phyloP scores from a whole-genome alignment of 2,797 vertebrate species.

The Cyprinella venusta region DNA sequence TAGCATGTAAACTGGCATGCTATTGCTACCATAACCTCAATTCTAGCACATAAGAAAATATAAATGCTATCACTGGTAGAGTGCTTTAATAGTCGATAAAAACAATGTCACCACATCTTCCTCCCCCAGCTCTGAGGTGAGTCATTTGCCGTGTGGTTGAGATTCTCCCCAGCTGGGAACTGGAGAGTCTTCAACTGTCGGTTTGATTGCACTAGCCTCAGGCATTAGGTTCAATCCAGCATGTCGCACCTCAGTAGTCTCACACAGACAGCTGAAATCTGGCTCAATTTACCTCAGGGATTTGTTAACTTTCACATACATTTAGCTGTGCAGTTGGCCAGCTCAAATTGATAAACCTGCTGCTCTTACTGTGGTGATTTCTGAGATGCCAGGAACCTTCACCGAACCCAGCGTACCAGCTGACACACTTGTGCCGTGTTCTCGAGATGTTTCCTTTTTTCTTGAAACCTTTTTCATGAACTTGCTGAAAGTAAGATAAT shows the following conservation, averaged over 20 bases:
- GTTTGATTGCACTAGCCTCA: conserved; percentile 86
- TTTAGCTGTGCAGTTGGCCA: conserved; percentile 86
- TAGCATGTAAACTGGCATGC: conserved; percentile 21
- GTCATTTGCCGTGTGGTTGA: conserved; percentile 77
- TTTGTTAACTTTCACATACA: conserved; percentile 91
- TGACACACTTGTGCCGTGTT: conserved; percentile 23
- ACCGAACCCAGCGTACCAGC: neutral
- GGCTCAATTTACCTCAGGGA: conserved; percentile 83
- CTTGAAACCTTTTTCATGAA: conserved; percentile 58
- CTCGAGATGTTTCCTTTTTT: conserved; percentile 49
- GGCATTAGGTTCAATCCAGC: conserved; percentile 86
- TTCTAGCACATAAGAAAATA: conserved; percentile 26
- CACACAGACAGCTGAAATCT: conserved; percentile 83
- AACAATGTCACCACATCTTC: conserved; percentile 51
- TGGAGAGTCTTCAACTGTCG: conserved; percentile 82
- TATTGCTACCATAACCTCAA: conserved; percentile 25
- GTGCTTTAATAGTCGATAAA: conserved; percentile 56
- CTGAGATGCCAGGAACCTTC: conserved; percentile 57
- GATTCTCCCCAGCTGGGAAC: conserved; percentile 77
- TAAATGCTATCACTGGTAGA: conserved; percentile 48
- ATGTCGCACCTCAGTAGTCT: conserved; percentile 86
- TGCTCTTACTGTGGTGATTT: conserved; percentile 69
- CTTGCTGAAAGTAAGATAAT: conserved; percentile 56
- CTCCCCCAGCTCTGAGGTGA: conserved; percentile 61
- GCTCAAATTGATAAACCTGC: conserved; percentile 89